A percentile compares a stretch with the other conserved stretches of the same genome.
phyloP scores from a whole-genome alignment of 2,797 vertebrate genomes.

The Trachurus trachurus region DNA sequence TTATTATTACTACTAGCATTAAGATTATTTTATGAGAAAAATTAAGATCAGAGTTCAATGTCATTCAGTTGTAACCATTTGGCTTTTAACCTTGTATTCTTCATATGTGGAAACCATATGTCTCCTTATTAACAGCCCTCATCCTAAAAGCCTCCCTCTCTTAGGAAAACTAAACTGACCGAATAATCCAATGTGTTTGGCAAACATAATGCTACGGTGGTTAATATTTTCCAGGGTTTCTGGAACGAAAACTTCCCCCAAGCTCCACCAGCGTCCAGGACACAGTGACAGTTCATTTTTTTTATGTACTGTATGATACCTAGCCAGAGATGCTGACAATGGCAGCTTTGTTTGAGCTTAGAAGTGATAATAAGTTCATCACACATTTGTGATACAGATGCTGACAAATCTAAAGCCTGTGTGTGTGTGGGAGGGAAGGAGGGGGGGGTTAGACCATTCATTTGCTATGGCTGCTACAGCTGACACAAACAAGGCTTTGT shows the following conservation, averaged over 20 bases:
- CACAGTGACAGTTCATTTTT: not conserved
- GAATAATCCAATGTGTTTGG: not conserved
- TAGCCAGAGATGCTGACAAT: not conserved
- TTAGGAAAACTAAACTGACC: not conserved
- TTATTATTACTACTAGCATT: too few species aligned
- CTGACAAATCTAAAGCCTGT: not conserved
- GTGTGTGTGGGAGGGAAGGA: too few species aligned
- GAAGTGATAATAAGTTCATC: not conserved
- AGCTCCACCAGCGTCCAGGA: not conserved
- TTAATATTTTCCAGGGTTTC: not conserved
- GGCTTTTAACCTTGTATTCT: not conserved
- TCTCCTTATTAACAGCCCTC: not conserved
- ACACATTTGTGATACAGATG: not conserved
- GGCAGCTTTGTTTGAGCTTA: not conserved
- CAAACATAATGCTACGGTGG: not conserved
- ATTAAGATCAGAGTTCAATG: too few species aligned
- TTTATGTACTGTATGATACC: not conserved
- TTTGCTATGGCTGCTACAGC: not conserved
- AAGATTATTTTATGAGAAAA: not conserved
- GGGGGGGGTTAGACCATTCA: too few species aligned
- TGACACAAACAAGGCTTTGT: constrained; percentile 25
- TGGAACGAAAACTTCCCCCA: not conserved
- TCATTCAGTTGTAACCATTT: not conserved
- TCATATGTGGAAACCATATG: not conserved
- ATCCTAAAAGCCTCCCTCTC: not conserved